phyloP scores from a whole-genome alignment of 2,113 vertebrate genomes.

The Seriola quinqueradiata region DNA sequence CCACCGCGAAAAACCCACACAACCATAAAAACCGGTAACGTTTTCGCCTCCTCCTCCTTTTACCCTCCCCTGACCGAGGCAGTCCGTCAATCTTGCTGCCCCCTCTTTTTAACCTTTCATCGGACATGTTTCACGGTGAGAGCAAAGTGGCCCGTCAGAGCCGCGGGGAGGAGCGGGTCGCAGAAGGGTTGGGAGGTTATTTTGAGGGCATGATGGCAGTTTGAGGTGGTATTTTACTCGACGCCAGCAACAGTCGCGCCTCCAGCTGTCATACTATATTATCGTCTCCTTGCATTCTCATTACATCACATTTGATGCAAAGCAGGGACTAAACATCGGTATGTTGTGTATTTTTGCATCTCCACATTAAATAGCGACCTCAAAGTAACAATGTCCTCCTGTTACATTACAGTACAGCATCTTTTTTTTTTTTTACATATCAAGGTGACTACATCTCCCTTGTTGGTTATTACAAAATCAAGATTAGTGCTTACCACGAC shows the following conservation, averaged over 20 bases:
- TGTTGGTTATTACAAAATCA: too few species aligned
- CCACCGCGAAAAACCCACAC: not conserved
- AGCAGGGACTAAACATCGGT: too few species aligned
- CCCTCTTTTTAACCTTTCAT: slow-evolving; percentile 57
- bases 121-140: slow-evolving; percentile 48
- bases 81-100: slow-evolving; percentile 40
- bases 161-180: slow-evolving; percentile 35
- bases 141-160: slow-evolving; percentile 35
- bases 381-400: too few species aligned
- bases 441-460: too few species aligned
- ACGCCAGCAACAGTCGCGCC: not conserved
- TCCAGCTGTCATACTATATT: slow-evolving; percentile 26
- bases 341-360: not conserved
- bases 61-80: not conserved
- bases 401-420: too few species aligned
- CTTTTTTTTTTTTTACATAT: too few species aligned
- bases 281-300: slow-evolving; percentile 2
- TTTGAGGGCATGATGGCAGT: slow-evolving; percentile 35
- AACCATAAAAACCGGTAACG: not conserved
- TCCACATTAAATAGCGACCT: not conserved
- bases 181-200: slow-evolving; percentile 39
- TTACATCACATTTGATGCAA: not conserved
- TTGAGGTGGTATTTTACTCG: slow-evolving; percentile 29
- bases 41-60: not conserved
- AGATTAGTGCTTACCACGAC: too few species aligned